Evolutionary conservation across 64 coral and sea anemone genomes (phyloP), one percentile per base, ranked within the genome.

Genomic region (Stichodactyla helianthus): DNA sequence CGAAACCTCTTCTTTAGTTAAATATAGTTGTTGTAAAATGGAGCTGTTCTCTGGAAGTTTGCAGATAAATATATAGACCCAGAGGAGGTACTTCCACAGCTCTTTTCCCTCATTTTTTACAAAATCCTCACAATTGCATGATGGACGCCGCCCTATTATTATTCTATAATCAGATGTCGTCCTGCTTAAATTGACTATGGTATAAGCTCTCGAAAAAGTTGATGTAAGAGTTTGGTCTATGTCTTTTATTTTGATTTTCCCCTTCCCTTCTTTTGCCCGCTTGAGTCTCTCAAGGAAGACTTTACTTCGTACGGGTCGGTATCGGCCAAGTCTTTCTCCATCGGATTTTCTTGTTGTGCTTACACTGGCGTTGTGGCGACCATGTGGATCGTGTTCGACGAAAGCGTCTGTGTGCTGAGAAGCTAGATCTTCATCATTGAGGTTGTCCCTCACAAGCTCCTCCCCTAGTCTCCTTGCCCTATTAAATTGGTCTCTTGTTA

Each of bases 41-140:
- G 58, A n/a, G 50, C 83, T 85, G 22, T 59, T 31, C 27, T 63
- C 55, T n/a, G 57, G 83, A 64, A 85, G 55, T 14, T 65, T 27
- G 23, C 83, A 85, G 63, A 64, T 51, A 85, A 22, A 85, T 51
- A 85, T 14, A 12, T 62, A 51, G 19, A 85, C 83, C 83, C 82
- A 84, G 6, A 84, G 55, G 10, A 84, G 53, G 31, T 59, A 53
- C 60, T 85, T 85, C 22, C 83, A 85, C 10, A 65, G 50, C 63
- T 85, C 83, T n/a, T 85, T 85, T 13, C 63, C n/a, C 6, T 12
- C 59, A 31, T 85, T n/a, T n/a, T n/a, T n/a, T n/a, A n/a, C n/a
- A n/a, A n/a, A n/a, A n/a, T n/a, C n/a, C n/a, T n/a, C n/a, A n/a
- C n/a, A n/a, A n/a, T n/a, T n/a, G n/a, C n/a, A n/a, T n/a, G n/a